Percentiles rank a stretch among this genome's conserved stretches.
Evolutionary conservation across 2,888 invertebrate species (phyloP).

Genomic region (Pollenia amentaria): DNA sequence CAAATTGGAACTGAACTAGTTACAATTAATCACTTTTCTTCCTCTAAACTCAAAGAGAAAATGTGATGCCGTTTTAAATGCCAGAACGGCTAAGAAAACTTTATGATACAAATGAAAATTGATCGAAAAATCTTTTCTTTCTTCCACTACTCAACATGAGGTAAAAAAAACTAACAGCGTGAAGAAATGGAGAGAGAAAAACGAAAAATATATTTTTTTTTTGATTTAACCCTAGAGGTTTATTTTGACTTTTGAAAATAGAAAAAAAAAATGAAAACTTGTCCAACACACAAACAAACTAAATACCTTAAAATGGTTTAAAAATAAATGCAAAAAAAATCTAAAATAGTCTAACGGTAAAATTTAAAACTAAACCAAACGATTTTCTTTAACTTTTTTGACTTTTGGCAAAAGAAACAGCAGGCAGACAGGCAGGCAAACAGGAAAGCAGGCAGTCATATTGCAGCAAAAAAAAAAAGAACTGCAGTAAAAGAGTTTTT

Average conservation of each 20-base stretch:
- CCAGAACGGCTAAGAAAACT: constrained; percentile 5
- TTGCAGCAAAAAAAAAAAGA: not conserved
- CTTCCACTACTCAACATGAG: constrained; percentile 60
- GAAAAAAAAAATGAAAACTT: not conserved
- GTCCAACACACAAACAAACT: constrained; percentile 4
- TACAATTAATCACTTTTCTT: constrained; percentile 60
- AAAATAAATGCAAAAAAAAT: constrained; percentile 5
- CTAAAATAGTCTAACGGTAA: constrained; percentile 46
- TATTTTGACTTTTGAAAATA: constrained; percentile 34
- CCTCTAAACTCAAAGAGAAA: constrained; percentile 37
- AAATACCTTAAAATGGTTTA: constrained; percentile 38
- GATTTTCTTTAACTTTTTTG: constrained; percentile 55
- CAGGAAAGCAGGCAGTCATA: not conserved
- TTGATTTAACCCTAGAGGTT: constrained; percentile 54
- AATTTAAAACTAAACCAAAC: constrained; percentile 46
- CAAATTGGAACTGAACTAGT: constrained; percentile 52
- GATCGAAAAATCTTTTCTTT: constrained; percentile 7
- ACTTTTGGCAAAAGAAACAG: constrained; percentile 65
- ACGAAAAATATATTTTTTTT: constrained; percentile 31
- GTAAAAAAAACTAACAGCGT: constrained; percentile 59
- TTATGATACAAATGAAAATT: constrained; percentile 18
- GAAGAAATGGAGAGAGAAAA: constrained; percentile 13
- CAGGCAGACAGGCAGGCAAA: constrained; percentile 20
- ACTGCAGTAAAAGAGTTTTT: constrained; percentile 17
- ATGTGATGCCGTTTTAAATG: constrained; percentile 20